Conservation (phyloP, 2,113 vertebrate genomes). For the Ibidorhyncha struthersii region DNA sequence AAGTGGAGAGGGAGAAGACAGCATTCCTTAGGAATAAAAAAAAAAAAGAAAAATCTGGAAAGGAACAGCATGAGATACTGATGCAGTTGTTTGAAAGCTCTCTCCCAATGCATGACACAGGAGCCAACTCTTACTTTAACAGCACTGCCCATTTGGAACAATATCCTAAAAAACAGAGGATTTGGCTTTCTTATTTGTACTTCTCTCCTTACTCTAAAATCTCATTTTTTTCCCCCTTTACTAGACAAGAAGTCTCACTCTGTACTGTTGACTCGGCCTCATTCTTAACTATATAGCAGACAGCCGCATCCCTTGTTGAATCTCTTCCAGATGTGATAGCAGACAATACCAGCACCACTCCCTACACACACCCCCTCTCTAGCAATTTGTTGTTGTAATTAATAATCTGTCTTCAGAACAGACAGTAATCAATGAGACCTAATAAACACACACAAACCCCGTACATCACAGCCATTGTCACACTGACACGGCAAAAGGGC, state of each 20-base stretch:
- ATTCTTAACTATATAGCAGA: background rate
- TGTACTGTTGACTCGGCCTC: accelerated
- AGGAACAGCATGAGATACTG: background rate
- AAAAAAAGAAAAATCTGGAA: background rate
- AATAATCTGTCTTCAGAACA: background rate
- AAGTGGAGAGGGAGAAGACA: background rate
- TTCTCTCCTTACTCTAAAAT: background rate
- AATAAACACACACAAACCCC: background rate
- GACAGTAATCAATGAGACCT: background rate
- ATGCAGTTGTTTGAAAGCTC: background rate
- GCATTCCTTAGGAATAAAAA: background rate
- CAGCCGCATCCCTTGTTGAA: background rate
- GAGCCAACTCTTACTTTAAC: background rate
- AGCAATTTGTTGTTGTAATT: slow-evolving; percentile 26
- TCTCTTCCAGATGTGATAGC: background rate
- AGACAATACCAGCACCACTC: background rate
- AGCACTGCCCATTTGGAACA: background rate
- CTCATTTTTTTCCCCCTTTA: background rate
- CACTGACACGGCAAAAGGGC: background rate
- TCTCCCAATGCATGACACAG: background rate
- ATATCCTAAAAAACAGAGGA: accelerated
- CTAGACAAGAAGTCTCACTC: background rate
- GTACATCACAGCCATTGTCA: background rate
- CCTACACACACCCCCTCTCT: background rate
- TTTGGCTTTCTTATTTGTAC: background rate